These are phyloP conservation scores for Miltochrista miniata DNA, from an alignment of 2,888 invertebrate species.

Conservation along the genomic window DNA sequence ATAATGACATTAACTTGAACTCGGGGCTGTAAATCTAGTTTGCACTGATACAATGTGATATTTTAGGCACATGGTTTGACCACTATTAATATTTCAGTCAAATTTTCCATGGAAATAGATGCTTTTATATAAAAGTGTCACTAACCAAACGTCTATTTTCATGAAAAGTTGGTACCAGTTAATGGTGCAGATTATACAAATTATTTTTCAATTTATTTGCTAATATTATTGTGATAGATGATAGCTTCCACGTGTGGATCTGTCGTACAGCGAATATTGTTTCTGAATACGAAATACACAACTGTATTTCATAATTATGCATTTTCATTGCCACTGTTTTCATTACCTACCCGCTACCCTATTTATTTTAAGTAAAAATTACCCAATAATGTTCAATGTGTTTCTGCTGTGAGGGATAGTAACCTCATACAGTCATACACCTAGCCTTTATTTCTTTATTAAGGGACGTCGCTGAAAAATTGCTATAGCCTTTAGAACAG, in stretches of 20 bases:
- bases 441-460: too few relatives aligned
- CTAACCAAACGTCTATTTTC: neutral
- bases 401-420: too few relatives aligned
- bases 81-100: neutral
- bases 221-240: conserved; percentile 21
- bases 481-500: too few relatives aligned
- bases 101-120: neutral
- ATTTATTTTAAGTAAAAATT: neutral
- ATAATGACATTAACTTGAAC: conserved; percentile 10
- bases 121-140: neutral
- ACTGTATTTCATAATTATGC: conserved; percentile 20
- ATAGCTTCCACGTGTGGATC: conserved; percentile 8
- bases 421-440: too few relatives aligned
- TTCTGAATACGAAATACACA: conserved; percentile 23
- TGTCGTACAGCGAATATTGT: conserved; percentile 15
- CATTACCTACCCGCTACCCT: too few relatives aligned
- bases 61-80: neutral
- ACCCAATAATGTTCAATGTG: too few relatives aligned
- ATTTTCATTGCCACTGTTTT: conserved; percentile 19
- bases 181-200: neutral
- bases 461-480: too few relatives aligned
- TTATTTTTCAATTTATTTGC: conserved; percentile 15
- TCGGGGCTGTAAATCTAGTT: conserved; percentile 11
- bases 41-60: neutral
- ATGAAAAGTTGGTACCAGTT: neutral